Percentiles rank a stretch among this genome's conserved stretches.
Evolutionary conservation across 2,797 vertebrate species (phyloP).

Genomic region (Enteromius fasciolatus): DNA sequence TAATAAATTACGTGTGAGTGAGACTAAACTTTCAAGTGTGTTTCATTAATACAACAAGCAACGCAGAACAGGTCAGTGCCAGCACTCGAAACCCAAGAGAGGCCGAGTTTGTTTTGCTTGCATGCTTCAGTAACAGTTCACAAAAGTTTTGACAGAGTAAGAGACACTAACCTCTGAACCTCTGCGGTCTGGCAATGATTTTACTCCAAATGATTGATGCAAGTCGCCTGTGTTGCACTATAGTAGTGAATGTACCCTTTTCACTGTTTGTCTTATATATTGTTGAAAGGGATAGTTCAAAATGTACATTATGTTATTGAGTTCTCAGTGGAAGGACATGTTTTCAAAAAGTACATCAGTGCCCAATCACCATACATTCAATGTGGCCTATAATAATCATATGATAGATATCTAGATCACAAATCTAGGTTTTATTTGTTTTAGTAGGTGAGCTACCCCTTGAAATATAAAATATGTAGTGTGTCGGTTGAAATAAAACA

Average conservation of each 20-base stretch:
- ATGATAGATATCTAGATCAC: neutral
- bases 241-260: slow-evolving; percentile 23
- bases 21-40: slow-evolving; percentile 47
- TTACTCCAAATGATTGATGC: slow-evolving; percentile 34
- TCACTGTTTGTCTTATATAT: neutral
- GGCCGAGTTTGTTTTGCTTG: slow-evolving; percentile 23
- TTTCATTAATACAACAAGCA: slow-evolving; percentile 60
- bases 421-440: neutral
- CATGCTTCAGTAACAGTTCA: slow-evolving; percentile 34
- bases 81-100: slow-evolving; percentile 44
- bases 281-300: neutral
- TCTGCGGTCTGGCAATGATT: slow-evolving; percentile 37
- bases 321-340: neutral
- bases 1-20: slow-evolving; percentile 58
- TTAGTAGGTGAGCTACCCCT: no score
- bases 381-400: neutral
- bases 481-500: slow-evolving; percentile 56
- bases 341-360: neutral
- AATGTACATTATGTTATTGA: neutral
- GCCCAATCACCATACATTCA: neutral
- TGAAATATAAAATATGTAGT: neutral
- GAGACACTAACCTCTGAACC: slow-evolving; percentile 20
- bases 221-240: slow-evolving; percentile 6
- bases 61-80: slow-evolving; percentile 34
- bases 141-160: slow-evolving; percentile 16